Evolutionary conservation across 2,888 invertebrate genomes (phyloP), one percentile per base, ranked within the genome.

Genomic region (Drosophila vallismaia): DNA sequence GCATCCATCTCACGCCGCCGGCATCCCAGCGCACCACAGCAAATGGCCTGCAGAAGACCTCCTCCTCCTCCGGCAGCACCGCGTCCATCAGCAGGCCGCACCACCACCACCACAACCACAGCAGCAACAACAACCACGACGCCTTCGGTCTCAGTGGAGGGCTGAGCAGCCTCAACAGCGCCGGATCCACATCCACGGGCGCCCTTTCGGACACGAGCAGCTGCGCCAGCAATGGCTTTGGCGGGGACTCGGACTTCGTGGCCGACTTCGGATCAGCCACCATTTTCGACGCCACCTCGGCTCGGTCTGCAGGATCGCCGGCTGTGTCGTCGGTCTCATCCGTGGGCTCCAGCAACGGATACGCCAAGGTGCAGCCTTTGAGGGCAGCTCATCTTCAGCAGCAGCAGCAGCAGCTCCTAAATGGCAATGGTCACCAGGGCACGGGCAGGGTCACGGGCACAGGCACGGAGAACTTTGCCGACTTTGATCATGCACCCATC

Each of bases 231-330:
- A 91, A 91, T 72, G 91, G 90, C 14, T 92, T 92, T 64, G 91
- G 91, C 9, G 89, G 91, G 7, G 91, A 92, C 59, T 94, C 90
- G 3, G 92, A 92, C 57, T 95, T 95, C 91, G 94, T 94, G 79
- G 95, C 95, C 77, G 95, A 95, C 91, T 95, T 95, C 89, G 94
- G 94, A 76, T 93, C 94, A 71, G 95, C 95, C 71, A 94, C 94
- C 88, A 95, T 95, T 81, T 95, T 95, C 90, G 94, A 94, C 91
- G 93, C 94, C 90, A 93, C 88, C n/a, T 88, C 89, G 60, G 89
- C 89, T 33, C 82, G 84, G 64, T 88, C 89, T 31, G 75, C 85
- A 6, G 83, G 82, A 40, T 89, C 89, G 8, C 88, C 86, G 54
- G 83, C 86, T 26, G 90, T 78, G 36, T 85, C 87, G 40, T 86